Base-by-base conservation (phyloP, 2,113 vertebrate species). In the Microcebus griseorufus region DNA sequence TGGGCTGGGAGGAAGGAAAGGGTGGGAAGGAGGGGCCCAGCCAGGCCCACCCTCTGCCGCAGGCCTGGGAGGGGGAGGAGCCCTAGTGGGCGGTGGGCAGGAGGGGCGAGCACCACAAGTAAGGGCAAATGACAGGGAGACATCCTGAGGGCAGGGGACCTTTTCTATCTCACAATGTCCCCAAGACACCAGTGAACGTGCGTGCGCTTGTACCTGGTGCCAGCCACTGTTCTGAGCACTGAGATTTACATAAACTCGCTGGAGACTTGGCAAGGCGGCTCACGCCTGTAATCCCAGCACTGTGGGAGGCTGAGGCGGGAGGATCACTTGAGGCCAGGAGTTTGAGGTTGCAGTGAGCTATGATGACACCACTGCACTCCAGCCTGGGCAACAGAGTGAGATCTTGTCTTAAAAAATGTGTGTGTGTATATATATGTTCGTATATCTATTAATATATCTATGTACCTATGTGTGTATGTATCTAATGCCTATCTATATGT, bases 151-250 rank as follows among this genome's bases (percentile, higher is more conserved):
- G 3, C 34, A 53, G 20, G 16, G 67, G 27, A 64, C 22, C 2
- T 20, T 17, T 5, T 16, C 27, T 1, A 0, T 6, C 80, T 60
- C 27, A 34, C 27, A 13, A 2, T 3, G 2, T 1, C 60, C 60
- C 88, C 39, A 39, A 58, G n/a, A n/a, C 11, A 62, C 23, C 9
- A 3, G 82, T 14, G 9, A 16, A 32, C 1, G 34, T 4, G 27
- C n/a, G 27, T 1, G 13, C 4, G 14, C 45, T 12, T 27, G 17
- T 32, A 4, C 39, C 23, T 1, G 0, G 34, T 1, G 34, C 75
- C 42, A 16, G 29, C 37, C 48, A 10, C 58, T 3, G 18, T 7
- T 29, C 65, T 5, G 17, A 75, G 73, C 39, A 42, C 23, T 22
- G 37, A 17, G 2, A 29, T 73, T 81, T 78, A 39, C 3, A 29